Base-by-base conservation (phyloP, 2,113 vertebrate genomes). In the Rousettus leschenaultii region DNA sequence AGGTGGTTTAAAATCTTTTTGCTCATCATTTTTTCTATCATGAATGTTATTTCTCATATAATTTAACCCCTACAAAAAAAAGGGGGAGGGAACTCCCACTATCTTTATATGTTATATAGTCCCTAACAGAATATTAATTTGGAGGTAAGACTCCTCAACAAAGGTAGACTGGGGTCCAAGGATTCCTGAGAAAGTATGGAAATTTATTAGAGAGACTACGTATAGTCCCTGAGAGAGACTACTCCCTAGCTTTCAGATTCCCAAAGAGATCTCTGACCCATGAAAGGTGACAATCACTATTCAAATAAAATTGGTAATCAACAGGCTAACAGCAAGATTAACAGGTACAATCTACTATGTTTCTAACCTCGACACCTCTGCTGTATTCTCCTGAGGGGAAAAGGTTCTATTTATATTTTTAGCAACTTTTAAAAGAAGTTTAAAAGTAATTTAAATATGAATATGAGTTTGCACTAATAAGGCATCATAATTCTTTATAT, bases 241-340 rank as follows among this genome's bases (percentile, higher is more conserved):
- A 51, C 61, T 13, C 13, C n/a, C 38, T 6, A 90, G 24, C 57
- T 86, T 86, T 95, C 57, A 90, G 59, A 61, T 63, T 90, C n/a
- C 86, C 79, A 86, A 71, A 88, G 35, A 73, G 57, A 75, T 91
- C 43, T 86, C 77, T 91, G 45, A 91, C 38, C 2, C 35, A 79
- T 9, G 48, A 71, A 70, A 78, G 26, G 24, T 70, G 33, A 83
- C 21, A 93, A 57, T 63, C 40, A 74, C 65, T 66, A 26, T 55
- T 89, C 63, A 89, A 89, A 85, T 11, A 21, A 73, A 26, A 92
- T 79, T 1, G 86, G n/a, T 75, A 90, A 93, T 89, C 73, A 86
- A 86, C 4, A 86, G 2, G 24, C 18, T 85, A 28, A 92, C 89
- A 78, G 84, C 48, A 93, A 86, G 48, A 53, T 28, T 84, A 79